Base-by-base conservation (phyloP, 2,888 invertebrate genomes). In the Sinodicranocentrus sp. region DNA sequence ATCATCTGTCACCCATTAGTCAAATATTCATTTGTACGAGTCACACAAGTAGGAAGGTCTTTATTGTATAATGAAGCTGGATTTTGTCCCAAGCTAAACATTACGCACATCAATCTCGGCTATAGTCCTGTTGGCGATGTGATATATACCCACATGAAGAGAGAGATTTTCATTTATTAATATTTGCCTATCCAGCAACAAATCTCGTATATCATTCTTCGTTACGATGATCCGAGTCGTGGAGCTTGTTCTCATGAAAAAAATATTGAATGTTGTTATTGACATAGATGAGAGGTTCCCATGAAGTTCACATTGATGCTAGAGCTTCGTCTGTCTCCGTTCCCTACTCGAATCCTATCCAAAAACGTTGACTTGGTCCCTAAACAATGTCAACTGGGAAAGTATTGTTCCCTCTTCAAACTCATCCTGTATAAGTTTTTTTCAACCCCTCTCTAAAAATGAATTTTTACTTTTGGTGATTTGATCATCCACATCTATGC, bases 1-100 rank as follows among this genome's bases (percentile, higher is more conserved):
- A 61, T 79, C 72, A 73, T 80, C 80, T 80, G 80, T 73, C 72
- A 72, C 57, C 73, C 72, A 80, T 65, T 80, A 80, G 80, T 80
- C 80, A 73, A 72, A 80, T 72, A 72, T 73, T 80, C 80, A 54
- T 72, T 80, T 80, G 48, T 71, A 39, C 71, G 54, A 23, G 21
- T 68, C 57, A n/a, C n/a, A n/a, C n/a, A n/a, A n/a, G n/a, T n/a
- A n/a, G n/a, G n/a, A n/a, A 33, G 33, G 33, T 6, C 5, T 10
- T 33, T 10, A 33, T 33, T 65, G 13, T 39, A 65, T 43, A 33
- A 33, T 33, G n/a, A n/a, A n/a, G n/a, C n/a, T n/a, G n/a, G n/a
- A 63, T 63, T 67, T 5, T 44, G 6, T 43, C 8, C 3, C 17
- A 43, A 15, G 15, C 1, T 67, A 17, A 1, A 28, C 39, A 26